A percentile compares a stretch with the other conserved stretches of the same genome.
phyloP scores from a whole-genome alignment of 2,888 invertebrate species.

The Thymelicus lineola region DNA sequence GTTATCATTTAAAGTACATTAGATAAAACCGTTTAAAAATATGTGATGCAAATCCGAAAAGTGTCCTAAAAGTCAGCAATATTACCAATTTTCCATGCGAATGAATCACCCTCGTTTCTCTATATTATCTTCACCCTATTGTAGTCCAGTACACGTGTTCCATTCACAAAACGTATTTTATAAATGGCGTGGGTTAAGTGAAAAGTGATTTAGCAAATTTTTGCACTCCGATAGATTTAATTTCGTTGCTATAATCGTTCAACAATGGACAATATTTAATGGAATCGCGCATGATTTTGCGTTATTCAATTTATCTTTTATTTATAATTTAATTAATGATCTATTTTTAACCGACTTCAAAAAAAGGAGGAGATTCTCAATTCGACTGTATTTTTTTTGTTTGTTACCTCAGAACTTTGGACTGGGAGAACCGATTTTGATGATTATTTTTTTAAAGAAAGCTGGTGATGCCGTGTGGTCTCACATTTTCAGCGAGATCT shows the following conservation, averaged over 20 bases:
- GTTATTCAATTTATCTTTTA: not conserved
- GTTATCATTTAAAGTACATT: no score
- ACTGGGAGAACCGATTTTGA: no score
- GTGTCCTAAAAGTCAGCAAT: slow-evolving; percentile 14
- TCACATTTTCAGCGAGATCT: no score
- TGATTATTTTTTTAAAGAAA: no score
- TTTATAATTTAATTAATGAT: not conserved
- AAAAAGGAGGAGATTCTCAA: no score
- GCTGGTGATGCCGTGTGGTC: no score
- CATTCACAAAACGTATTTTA: slow-evolving; percentile 24
- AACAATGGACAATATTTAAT: not conserved
- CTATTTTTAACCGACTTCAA: no score
- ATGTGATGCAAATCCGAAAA: no score
- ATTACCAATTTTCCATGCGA: slow-evolving; percentile 36
- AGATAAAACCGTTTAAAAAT: no score
- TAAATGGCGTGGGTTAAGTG: slow-evolving; percentile 17
- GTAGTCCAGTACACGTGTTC: slow-evolving; percentile 17
- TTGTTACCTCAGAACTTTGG: no score
- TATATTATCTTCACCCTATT: slow-evolving; percentile 26
- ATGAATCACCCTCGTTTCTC: slow-evolving; percentile 19
- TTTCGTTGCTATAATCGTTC: slow-evolving; percentile 3
- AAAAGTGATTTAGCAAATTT: slow-evolving; percentile 20
- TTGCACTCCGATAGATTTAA: not conserved
- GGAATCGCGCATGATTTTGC: not conserved
- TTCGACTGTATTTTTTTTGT: no score